Percentiles rank a stretch among this genome's conserved stretches.
Conservation (phyloP, 2,797 vertebrate genomes). For the Taenioides sp. region DNA sequence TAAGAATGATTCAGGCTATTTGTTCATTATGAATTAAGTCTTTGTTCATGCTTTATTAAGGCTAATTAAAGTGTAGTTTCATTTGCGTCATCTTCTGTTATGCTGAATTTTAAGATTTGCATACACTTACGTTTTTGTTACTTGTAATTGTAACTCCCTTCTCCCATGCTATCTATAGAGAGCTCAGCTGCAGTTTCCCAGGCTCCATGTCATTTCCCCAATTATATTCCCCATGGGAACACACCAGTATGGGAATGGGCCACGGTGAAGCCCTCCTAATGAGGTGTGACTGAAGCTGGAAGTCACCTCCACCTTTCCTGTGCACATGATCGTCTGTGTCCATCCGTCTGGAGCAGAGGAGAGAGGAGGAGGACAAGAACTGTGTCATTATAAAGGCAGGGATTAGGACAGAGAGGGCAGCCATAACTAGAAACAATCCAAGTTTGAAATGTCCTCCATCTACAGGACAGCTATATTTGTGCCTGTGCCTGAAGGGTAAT, state of each 20-base stretch:
- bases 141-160: slow-evolving; percentile 22
- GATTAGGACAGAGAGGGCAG: slow-evolving; percentile 64
- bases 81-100: not conserved
- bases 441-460: slow-evolving; percentile 29
- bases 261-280: slow-evolving; percentile 54
- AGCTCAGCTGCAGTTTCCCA: slow-evolving; percentile 35
- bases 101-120: not conserved
- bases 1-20: too few species aligned
- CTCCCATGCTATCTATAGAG: not conserved
- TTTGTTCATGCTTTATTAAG: too few species aligned
- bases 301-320: slow-evolving; percentile 70
- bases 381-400: slow-evolving; percentile 62
- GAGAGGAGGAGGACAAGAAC: slow-evolving; percentile 29
- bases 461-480: slow-evolving; percentile 27
- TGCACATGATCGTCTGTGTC: slow-evolving; percentile 64
- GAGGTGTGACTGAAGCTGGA: slow-evolving; percentile 55
- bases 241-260: slow-evolving; percentile 44
- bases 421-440: slow-evolving; percentile 48
- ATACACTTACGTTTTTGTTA: slow-evolving; percentile 3
- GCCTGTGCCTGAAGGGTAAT: slow-evolving; percentile 35
- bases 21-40: too few species aligned
- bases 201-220: slow-evolving; percentile 32
- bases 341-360: slow-evolving; percentile 54
- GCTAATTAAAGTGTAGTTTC: too few species aligned
- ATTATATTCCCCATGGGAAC: slow-evolving; percentile 47